Evolutionary conservation across 2,113 vertebrate species (phyloP), one percentile per base, ranked within the genome.

Genomic region (Periophthalmodon schlosseri): DNA sequence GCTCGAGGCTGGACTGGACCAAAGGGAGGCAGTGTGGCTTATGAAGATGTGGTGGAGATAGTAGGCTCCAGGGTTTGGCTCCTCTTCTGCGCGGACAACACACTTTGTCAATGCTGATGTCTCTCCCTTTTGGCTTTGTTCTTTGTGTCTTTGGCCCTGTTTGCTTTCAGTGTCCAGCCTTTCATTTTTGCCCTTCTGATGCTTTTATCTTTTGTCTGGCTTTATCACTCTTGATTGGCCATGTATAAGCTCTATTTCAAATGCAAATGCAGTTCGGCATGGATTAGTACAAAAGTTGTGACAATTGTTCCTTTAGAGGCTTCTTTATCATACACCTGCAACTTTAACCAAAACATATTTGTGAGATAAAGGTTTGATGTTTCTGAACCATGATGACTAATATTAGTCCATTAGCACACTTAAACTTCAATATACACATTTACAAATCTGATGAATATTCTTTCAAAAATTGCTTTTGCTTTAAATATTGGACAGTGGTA

Each of bases 31-130:
- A 11, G 79, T 83, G 82, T 79, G 88, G 85, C 80, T 86, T 78
- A 85, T 87, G 83, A 87, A 86, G 86, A 90, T 83, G 74, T 74
- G 79, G 77, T 78, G 83, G 80, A 87, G 88, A 83, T 91, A n/a
- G 79, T 86, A 68, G 72, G 84, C 86, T 34, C 79, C 80, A 75
- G 88, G 91, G 86, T 78, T 88, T 89, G 87, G 88, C 90, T 89
- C 70, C 71, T 86, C 82, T 87, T 89, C 90, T 87, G 82, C 86
- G 83, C 84, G 79, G 80, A 83, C 80, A 76, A 85, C 75, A 81
- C 71, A 74, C 85, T 79, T 79, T 73, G 75, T 34, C 82, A 78
- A 81, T 74, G 81, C 75, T 79, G 34, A 24, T 49, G 33, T 64
- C 52, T 73, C 20, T 49, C 16, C 83, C 52, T 73, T 70, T 84